Conservation (phyloP, 1,140 invertebrate species). For the Dendrolimus punctatus region DNA sequence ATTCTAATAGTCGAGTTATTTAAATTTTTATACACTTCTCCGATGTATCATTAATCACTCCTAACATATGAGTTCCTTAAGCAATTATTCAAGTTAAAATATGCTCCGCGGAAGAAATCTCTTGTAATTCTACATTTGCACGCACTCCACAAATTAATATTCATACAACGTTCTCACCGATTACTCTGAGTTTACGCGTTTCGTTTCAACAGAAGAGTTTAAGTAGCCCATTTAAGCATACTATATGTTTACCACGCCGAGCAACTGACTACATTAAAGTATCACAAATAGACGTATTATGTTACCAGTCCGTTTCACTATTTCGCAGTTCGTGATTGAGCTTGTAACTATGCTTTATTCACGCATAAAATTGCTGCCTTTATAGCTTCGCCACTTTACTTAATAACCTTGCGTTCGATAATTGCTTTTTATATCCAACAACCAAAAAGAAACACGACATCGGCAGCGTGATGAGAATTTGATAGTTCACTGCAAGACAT, state of each 20-base stretch:
- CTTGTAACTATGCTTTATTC: constrained; percentile 17
- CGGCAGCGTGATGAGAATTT: too few species aligned
- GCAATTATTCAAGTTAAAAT: constrained; percentile 2
- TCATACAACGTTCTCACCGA: constrained; percentile 28
- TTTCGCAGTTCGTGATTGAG: constrained; percentile 22
- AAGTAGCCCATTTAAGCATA: constrained; percentile 31
- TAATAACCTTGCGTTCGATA: neutral
- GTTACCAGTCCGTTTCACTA: constrained; percentile 33
- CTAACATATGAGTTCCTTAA: too few species aligned
- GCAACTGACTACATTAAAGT: constrained; percentile 32
- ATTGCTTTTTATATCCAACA: too few species aligned
- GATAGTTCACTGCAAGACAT: too few species aligned
- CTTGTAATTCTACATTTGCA: constrained; percentile 15
- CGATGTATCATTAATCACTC: too few species aligned
- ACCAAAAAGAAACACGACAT: too few species aligned
- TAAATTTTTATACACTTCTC: too few species aligned
- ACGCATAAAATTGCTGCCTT: constrained; percentile 18
- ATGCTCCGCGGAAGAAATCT: constrained; percentile 4
- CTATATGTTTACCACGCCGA: constrained; percentile 33
- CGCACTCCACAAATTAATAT: constrained; percentile 31
- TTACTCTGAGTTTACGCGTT: constrained; percentile 39
- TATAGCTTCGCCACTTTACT: constrained; percentile 12
- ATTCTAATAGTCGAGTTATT: too few species aligned
- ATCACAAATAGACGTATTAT: constrained; percentile 45
- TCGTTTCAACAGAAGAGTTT: constrained; percentile 17